Evolutionary conservation across 1,140 invertebrate genomes (phyloP).

Genomic region (Zaprionus lachaisei): DNA sequence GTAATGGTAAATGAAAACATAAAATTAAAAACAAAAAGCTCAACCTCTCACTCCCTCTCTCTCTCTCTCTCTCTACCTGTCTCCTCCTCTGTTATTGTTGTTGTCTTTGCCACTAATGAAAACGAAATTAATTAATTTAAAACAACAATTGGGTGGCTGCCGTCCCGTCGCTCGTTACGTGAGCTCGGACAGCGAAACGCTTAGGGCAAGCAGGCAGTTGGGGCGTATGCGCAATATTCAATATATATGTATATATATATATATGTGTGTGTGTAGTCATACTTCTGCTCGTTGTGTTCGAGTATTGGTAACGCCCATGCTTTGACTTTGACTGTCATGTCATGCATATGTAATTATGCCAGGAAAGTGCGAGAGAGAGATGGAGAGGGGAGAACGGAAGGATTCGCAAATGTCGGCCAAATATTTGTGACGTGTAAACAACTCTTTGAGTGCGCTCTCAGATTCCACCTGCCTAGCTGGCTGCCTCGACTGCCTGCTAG

Average conservation of each 20-base stretch:
- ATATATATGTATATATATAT: conserved; percentile 14
- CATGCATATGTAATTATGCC: conserved; percentile 81
- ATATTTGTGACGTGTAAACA: conserved; percentile 76
- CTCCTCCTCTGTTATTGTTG: conserved; percentile 1
- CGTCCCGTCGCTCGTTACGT: conserved; percentile 26
- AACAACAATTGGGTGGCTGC: conserved; percentile 68
- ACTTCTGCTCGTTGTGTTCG: conserved; percentile 11
- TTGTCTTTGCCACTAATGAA: conserved; percentile 64
- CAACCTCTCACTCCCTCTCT: background rate
- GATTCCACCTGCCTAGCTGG: too few relatives aligned
- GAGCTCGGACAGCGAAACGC: conserved; percentile 28
- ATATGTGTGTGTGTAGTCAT: conserved; percentile 18
- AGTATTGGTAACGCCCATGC: conserved; percentile 72
- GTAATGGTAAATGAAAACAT: conserved; percentile 71
- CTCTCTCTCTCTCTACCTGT: background rate
- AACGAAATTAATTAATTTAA: conserved; percentile 80
- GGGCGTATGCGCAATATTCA: conserved; percentile 59
- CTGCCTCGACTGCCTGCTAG: background rate
- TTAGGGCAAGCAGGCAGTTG: conserved; percentile 4
- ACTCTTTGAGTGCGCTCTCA: conserved; percentile 62
- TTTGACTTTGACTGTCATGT: conserved; percentile 73
- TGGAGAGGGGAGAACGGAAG: conserved; percentile 48
- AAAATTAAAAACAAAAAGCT: conserved; percentile 70
- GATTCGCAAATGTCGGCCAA: conserved; percentile 60
- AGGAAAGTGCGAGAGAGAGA: conserved; percentile 2